Conservation (phyloP, 2,888 invertebrate species). For the Morpho achilles region DNA sequence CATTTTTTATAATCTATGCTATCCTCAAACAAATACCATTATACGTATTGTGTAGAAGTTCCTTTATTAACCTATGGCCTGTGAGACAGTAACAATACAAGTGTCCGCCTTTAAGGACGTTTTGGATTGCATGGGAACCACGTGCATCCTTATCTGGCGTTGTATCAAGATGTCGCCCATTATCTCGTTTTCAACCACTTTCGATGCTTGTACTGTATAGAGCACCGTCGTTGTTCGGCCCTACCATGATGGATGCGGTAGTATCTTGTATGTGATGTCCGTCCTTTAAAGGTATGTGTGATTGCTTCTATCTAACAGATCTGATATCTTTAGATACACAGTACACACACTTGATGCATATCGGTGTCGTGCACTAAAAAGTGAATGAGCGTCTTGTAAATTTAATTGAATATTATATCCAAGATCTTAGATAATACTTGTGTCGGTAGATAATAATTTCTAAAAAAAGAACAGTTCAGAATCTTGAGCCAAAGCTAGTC, state of each 20-base stretch:
- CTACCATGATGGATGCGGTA: constrained; percentile 73
- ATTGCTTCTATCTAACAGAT: constrained; percentile 22
- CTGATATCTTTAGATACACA: constrained; percentile 9
- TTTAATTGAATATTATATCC: neutral
- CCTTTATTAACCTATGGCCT: constrained; percentile 53
- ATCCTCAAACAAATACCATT: no score
- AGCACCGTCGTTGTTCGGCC: constrained; percentile 55
- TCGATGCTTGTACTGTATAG: constrained; percentile 56
- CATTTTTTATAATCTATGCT: no score
- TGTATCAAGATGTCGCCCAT: constrained; percentile 76
- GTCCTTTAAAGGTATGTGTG: constrained; percentile 21
- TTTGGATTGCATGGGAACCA: constrained; percentile 69
- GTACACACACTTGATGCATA: constrained; percentile 7
- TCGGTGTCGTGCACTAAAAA: no score
- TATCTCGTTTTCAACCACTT: constrained; percentile 71
- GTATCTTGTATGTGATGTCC: constrained; percentile 42
- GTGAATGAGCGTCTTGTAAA: no score
- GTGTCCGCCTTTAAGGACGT: constrained; percentile 37
- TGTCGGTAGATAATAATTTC: no score
- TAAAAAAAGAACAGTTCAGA: no score
- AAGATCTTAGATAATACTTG: neutral
- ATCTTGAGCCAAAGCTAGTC: no score
- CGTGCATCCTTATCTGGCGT: constrained; percentile 63
- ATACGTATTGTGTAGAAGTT: neutral
- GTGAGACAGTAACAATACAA: constrained; percentile 36